Evolutionary conservation across 2,797 vertebrate species (phyloP).

Genomic region (Labeo calbasu): DNA sequence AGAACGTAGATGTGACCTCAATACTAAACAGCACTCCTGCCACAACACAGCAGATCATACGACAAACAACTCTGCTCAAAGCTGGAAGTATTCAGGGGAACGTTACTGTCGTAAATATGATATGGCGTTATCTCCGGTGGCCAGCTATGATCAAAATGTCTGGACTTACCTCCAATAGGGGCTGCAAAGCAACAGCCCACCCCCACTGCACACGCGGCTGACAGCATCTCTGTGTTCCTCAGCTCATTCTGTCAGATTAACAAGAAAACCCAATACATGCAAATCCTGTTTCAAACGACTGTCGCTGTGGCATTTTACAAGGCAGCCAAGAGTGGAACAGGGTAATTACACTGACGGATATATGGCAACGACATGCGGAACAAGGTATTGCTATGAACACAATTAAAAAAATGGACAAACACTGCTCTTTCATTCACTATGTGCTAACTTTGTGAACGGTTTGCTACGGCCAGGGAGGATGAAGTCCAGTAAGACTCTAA

Average conservation of each 20-base stretch:
- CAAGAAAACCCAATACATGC: constrained; percentile 43
- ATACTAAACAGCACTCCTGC: constrained; percentile 97
- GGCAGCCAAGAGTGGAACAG: constrained; percentile 27
- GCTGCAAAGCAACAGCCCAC: constrained; percentile 98
- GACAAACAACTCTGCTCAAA: constrained; percentile 22
- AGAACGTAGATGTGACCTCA: constrained; percentile 98
- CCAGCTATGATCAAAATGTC: constrained; percentile 28
- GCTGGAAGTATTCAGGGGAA: constrained; percentile 12
- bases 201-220: constrained; percentile 94
- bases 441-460: constrained; percentile 10
- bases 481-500: constrained; percentile 19
- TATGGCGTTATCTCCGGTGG: constrained; percentile 46
- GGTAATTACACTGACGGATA: constrained; percentile 31
- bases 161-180: constrained; percentile 92
- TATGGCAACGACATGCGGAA: constrained; percentile 38
- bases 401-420: constrained; percentile 35
- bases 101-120: constrained; percentile 27
- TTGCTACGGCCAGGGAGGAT: constrained; percentile 4
- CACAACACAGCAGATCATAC: constrained; percentile 23
- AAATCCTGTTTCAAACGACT: constrained; percentile 33
- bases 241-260: constrained; percentile 87
- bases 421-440: constrained; percentile 26
- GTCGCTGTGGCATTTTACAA: constrained; percentile 22
- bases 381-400: constrained; percentile 26
- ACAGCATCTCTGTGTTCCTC: constrained; percentile 97